Evolutionary conservation across 2,888 invertebrate species (phyloP).

Genomic region (Drosophila cracens): DNA sequence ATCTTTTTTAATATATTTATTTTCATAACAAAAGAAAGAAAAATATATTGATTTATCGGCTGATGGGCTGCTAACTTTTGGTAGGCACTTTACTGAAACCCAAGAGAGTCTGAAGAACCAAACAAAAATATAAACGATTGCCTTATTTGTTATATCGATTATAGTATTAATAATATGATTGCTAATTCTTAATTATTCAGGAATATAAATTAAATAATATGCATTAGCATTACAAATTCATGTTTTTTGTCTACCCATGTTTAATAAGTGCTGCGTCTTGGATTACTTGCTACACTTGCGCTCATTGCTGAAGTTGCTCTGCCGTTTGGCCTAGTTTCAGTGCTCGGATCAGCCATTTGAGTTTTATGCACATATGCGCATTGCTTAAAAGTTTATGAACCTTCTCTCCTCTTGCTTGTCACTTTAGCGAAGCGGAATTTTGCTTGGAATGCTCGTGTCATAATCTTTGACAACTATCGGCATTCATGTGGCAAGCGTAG

Average conservation of each 20-base stretch:
- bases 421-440: constrained; percentile 35
- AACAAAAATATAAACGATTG: too few species aligned
- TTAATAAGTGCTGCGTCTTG: constrained; percentile 15
- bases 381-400: constrained; percentile 68
- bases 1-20: too few species aligned
- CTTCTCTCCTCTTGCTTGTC: constrained; percentile 11
- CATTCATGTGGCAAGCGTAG: constrained; percentile 64
- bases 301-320: constrained; percentile 39
- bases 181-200: background rate
- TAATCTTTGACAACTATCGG: constrained; percentile 80
- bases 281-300: constrained; percentile 9
- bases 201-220: background rate
- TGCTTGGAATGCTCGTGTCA: constrained; percentile 62
- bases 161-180: background rate
- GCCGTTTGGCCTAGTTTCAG: constrained; percentile 45
- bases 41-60: background rate
- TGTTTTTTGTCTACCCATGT: background rate
- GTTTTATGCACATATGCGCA: constrained; percentile 78
- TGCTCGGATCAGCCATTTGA: constrained; percentile 46
- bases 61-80: background rate
- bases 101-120: too few species aligned
- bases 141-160: background rate
- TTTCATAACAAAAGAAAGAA: background rate
- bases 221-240: background rate
- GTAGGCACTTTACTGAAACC: too few species aligned